Percentiles rank a stretch among this genome's conserved stretches.
Evolutionary conservation across 2,113 vertebrate species (phyloP).

Genomic region (Catharus fuscescens): DNA sequence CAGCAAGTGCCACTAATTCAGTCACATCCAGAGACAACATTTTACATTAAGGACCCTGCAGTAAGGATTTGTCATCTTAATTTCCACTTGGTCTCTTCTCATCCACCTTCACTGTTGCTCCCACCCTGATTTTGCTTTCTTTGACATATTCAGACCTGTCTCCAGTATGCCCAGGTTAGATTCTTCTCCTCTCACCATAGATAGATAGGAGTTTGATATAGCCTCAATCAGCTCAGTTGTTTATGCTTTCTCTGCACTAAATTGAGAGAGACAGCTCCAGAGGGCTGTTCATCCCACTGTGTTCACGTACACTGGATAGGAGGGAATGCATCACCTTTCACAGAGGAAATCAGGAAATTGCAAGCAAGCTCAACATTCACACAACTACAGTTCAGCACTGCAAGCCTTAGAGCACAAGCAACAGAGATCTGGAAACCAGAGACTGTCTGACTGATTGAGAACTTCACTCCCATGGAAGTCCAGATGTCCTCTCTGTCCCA

Average conservation of each 20-base stretch:
- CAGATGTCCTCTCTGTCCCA: background rate
- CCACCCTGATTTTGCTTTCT: background rate
- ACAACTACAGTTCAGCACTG: background rate
- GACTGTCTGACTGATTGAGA: background rate
- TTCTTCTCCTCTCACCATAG: background rate
- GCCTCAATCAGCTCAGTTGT: background rate
- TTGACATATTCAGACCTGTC: background rate
- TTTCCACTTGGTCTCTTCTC: background rate
- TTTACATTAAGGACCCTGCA: background rate
- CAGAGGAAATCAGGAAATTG: background rate
- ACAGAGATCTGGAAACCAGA: background rate
- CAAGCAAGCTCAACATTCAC: background rate
- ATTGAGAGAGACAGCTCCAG: background rate
- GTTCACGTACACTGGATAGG: background rate
- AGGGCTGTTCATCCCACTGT: background rate
- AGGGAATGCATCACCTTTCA: rapidly evolving
- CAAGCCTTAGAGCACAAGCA: background rate
- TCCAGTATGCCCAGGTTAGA: background rate
- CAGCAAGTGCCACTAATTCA: background rate
- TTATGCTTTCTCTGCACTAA: background rate
- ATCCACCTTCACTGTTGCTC: background rate
- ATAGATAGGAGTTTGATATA: background rate
- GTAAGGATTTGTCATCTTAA: background rate
- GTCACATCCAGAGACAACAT: background rate
- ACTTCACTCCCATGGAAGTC: background rate